Evolutionary conservation across 2,113 vertebrate species (phyloP).

Genomic region (human (Homo sapiens)): DNA sequence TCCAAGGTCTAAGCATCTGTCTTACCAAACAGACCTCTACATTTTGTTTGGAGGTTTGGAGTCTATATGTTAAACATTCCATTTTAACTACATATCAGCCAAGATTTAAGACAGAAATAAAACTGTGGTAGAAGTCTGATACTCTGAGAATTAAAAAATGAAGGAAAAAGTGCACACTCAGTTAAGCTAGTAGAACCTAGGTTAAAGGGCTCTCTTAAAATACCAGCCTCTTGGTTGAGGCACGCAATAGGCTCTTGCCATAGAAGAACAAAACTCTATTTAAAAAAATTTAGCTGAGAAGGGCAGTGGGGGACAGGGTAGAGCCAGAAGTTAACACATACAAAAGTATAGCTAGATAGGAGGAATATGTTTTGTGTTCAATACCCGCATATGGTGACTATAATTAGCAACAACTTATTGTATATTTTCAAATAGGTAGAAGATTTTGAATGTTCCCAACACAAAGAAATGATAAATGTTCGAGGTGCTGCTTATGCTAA

Average conservation of each 20-base stretch:
- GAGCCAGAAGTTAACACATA: neutral
- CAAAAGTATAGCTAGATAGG: neutral
- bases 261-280: neutral
- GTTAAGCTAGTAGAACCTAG: neutral
- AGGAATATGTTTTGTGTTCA: neutral
- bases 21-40: neutral
- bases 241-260: neutral
- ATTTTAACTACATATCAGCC: neutral
- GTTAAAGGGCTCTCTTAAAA: neutral
- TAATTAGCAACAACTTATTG: neutral
- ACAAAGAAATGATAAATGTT: neutral
- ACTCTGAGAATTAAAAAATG: neutral
- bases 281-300: neutral
- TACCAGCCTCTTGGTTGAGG: neutral
- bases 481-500: neutral
- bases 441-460: neutral
- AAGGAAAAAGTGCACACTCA: rapidly evolving
- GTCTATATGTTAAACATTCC: neutral
- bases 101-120: neutral
- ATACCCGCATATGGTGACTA: neutral
- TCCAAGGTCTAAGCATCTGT: neutral
- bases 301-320: neutral
- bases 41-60: neutral
- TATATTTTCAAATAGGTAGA: neutral
- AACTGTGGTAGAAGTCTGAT: neutral